phyloP scores from a whole-genome alignment of 2,888 invertebrate genomes.

The Andrena bicolor region DNA sequence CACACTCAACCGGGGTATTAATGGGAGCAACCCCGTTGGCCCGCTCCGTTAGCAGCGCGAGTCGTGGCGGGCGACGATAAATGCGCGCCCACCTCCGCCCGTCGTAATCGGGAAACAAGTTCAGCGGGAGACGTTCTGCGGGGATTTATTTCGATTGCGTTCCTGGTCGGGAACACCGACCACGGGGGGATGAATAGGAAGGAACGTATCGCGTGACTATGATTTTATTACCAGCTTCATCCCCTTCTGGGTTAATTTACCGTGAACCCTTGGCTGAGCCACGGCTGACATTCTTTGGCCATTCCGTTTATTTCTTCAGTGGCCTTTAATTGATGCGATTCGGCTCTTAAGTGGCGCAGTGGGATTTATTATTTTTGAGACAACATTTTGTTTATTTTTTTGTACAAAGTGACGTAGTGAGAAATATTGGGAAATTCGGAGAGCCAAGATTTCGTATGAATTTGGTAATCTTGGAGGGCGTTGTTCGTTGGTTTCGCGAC shows the following conservation, averaged over 20 bases:
- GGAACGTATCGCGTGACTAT: slow-evolving; percentile 55
- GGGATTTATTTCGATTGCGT: slow-evolving; percentile 49
- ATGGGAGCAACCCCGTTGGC: slow-evolving; percentile 35
- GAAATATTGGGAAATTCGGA: neutral
- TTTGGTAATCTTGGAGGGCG: slow-evolving; percentile 67
- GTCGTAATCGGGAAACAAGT: slow-evolving; percentile 47
- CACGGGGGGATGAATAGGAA: slow-evolving; percentile 25
- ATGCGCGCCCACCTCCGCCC: slow-evolving; percentile 8
- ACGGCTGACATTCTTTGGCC: neutral
- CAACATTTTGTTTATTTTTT: no score
- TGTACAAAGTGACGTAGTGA: no score
- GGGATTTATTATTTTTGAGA: no score
- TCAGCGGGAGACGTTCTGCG: slow-evolving; percentile 18
- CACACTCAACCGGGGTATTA: slow-evolving; percentile 56
- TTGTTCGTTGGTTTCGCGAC: slow-evolving; percentile 50
- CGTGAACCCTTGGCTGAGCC: slow-evolving; percentile 8
- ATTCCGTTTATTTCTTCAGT: neutral
- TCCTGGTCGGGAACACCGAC: neutral
- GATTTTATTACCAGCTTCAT: slow-evolving; percentile 49
- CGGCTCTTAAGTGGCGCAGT: neutral
- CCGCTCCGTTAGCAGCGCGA: slow-evolving; percentile 7
- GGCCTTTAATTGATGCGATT: slow-evolving; percentile 35
- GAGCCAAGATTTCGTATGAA: slow-evolving; percentile 69
- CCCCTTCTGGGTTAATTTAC: slow-evolving; percentile 31
- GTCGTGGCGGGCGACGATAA: slow-evolving; percentile 42